Base-by-base conservation (phyloP, 2,888 invertebrate species). In the Exephanes ischioxanthus region DNA sequence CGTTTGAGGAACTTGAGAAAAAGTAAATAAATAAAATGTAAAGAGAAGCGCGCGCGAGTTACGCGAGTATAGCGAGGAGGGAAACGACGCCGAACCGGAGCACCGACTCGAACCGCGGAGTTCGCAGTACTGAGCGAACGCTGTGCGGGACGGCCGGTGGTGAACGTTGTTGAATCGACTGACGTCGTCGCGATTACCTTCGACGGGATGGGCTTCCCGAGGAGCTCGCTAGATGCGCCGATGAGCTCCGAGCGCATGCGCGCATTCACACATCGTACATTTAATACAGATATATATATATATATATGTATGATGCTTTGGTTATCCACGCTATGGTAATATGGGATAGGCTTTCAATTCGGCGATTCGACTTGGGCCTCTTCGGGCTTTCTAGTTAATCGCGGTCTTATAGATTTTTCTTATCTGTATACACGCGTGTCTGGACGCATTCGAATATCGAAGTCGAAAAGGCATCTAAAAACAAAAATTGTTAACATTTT, bases 171-270 rank as follows among this genome's bases (percentile, higher is more conserved):
- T 58, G 58, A 70, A 26, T 61, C 70, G 58, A 78, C 58, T 66
- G 33, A 63, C 75, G 66, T 22, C 48, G 63, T 68, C 58, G 68
- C 78, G 81, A 81, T 81, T 73, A 85, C 81, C 81, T 80, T 84
- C 80, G 80, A 84, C 77, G 84, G 84, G 77, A 84, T 80, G 84
- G 71, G 78, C 77, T 73, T 26, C 77, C 58, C 11, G 14, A 9
- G 41, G n/a, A 7, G 61, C 73, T 61, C 41, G 61, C 73, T 61
- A 22, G 61, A 26, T 19, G 19, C 41, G 2, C 41, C 41, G 26
- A 37, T 26, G 58, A 19, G 73, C 26, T 48, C 11, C 33, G 3
- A 30, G 78, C 84, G 84, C 84, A 85, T 85, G 84, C 84, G 80
- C 81, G 22, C 11, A 16, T 45, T 11, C 33, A 16, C 48, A 48